Evolutionary conservation across 2,113 vertebrate genomes (phyloP).

Genomic region (Pterocles burchelli): DNA sequence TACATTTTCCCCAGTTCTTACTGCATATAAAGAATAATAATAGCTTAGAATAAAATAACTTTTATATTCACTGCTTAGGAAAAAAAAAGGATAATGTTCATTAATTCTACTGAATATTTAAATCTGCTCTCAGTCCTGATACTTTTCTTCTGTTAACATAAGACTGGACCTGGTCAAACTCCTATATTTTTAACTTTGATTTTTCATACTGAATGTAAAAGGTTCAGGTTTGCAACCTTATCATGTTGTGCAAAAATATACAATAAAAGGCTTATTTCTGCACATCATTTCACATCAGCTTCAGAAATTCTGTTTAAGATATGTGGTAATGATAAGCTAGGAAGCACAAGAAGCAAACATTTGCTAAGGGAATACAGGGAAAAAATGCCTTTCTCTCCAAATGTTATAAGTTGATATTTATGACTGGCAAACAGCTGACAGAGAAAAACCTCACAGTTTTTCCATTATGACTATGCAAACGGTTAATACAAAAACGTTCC

Average conservation of each 20-base stretch:
- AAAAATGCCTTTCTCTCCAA: neutral
- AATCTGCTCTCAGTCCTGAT: neutral
- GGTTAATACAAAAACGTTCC: slow-evolving; percentile 59
- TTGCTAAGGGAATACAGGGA: neutral
- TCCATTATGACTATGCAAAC: slow-evolving; percentile 54
- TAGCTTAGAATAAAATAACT: neutral
- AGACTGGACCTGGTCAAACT: neutral
- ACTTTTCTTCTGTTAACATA: neutral
- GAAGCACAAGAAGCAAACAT: neutral
- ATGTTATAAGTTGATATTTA: slow-evolving; percentile 54
- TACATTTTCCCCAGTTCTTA: neutral
- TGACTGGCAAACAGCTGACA: slow-evolving; percentile 38
- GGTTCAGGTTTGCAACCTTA: neutral
- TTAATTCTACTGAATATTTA: neutral
- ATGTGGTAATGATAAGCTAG: neutral
- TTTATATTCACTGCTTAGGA: neutral
- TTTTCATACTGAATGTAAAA: neutral
- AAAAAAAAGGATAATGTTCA: neutral
- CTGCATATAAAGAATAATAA: neutral
- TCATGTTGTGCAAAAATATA: neutral
- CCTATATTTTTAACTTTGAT: neutral
- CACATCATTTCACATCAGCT: neutral
- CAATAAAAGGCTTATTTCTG: neutral
- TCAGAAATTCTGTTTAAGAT: neutral
- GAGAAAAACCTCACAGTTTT: slow-evolving; percentile 43